A percentile compares a stretch with the other conserved stretches of the same genome.
These are phyloP conservation scores for Maniola jurtina DNA, from an alignment of 1,140 invertebrate genomes.

Conservation along the genomic window DNA sequence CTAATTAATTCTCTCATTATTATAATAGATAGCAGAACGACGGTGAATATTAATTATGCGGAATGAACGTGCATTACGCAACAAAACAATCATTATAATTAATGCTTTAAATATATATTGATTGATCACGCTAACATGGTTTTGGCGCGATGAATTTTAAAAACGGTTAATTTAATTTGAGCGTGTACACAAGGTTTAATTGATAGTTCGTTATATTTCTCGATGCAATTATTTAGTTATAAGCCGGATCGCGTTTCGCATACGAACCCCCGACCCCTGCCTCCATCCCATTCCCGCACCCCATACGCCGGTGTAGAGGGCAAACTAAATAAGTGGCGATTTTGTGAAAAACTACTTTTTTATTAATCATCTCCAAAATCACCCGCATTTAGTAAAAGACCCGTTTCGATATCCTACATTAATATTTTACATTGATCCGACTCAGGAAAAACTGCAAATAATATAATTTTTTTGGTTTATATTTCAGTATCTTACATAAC, in stretches of 20 bases:
- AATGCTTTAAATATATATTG: background rate
- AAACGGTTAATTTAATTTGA: constrained; percentile 43
- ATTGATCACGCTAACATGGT: background rate
- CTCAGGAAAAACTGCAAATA: too few species aligned
- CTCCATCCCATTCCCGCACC: background rate
- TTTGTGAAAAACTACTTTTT: too few species aligned
- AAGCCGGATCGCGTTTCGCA: constrained; percentile 39
- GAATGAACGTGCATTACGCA: constrained; percentile 16
- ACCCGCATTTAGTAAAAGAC: too few species aligned
- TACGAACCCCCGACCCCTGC: constrained; percentile 23
- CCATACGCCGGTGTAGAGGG: too few species aligned
- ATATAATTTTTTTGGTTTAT: too few species aligned
- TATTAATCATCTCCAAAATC: too few species aligned
- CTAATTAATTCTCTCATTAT: constrained; percentile 45
- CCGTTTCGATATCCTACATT: too few species aligned
- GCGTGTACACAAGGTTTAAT: constrained; percentile 42
- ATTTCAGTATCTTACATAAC: too few species aligned
- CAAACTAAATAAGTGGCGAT: too few species aligned
- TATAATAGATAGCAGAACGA: constrained; percentile 38
- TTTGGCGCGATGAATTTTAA: constrained; percentile 30
- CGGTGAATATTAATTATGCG: constrained; percentile 33
- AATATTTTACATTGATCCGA: too few species aligned
- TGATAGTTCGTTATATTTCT: constrained; percentile 50
- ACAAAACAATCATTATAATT: constrained; percentile 5
- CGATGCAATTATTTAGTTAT: constrained; percentile 54